Evolutionary conservation across 92 coral and sea anemone species (phyloP).

Genomic region (Epizoanthus rinbou): DNA sequence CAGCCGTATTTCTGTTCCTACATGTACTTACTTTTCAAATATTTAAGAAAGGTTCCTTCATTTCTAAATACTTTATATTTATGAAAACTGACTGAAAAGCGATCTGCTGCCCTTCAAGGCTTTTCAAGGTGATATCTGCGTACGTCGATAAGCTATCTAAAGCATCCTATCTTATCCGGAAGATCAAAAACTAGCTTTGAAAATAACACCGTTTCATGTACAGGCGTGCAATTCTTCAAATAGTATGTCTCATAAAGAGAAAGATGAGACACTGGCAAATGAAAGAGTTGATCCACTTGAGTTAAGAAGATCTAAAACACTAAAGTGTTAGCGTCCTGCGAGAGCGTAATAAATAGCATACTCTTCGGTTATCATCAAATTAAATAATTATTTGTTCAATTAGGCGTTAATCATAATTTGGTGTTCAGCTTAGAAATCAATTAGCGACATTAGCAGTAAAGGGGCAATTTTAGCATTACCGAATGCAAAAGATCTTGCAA

Average conservation of each 20-base stretch:
- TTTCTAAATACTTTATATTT: not conserved
- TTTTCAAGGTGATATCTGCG: conserved; percentile 14
- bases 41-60: not conserved
- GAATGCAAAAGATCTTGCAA: too few species aligned
- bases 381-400: conserved; percentile 44
- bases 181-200: conserved; percentile 33
- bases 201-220: conserved; percentile 18
- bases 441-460: not conserved
- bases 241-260: conserved; percentile 5
- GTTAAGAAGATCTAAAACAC: not conserved
- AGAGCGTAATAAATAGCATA: not conserved
- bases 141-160: conserved; percentile 25
- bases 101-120: conserved; percentile 15
- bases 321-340: not conserved
- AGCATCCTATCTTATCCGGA: conserved; percentile 26
- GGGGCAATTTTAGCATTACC: not conserved
- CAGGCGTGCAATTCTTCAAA: conserved; percentile 17
- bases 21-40: not conserved
- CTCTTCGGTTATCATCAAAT: conserved; percentile 37
- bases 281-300: conserved; percentile 22
- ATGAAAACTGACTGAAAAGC: conserved; percentile 24
- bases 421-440: not conserved
- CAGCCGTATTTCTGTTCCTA: not conserved
- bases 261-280: not conserved
- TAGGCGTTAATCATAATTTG: conserved; percentile 23